Base-by-base conservation (phyloP, 2,113 vertebrate species). In the Noturus placidus region DNA sequence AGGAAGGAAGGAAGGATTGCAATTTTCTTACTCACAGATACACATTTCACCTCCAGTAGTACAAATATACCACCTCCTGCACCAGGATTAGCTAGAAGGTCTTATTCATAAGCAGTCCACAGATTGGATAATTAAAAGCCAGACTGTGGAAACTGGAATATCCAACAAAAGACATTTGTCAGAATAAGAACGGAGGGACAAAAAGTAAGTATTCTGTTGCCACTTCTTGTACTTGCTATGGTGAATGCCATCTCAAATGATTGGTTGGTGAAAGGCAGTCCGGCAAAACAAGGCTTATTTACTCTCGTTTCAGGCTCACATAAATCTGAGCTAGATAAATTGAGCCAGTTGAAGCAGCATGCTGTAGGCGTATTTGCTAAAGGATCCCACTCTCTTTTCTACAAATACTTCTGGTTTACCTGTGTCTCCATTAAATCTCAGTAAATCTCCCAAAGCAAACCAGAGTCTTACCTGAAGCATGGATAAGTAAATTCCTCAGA, bases 381-480 rank as follows among this genome's bases (percentile, higher is more conserved):
- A n/a, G 25, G 25, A 77, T 77, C 74, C 42, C 42, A 52, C 42
- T 77, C 25, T 77, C 72, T 76, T 50, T 52, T 77, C 74, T 46
- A 46, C 74, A 77, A 8, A 77, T 46, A 77, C 42, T 6, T 50
- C 74, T 77, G 74, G 42, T 77, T 77, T 52, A 77, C 74, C 74
- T n/a, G 25, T 52, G 42, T 77, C 25, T 52, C 70, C 22, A 74
- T 42, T 74, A 74, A 74, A 74, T 74, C 70, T n/a, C 46, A 77
- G 74, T 77, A 50, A 77, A 52, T 52, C 74, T 77, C 46, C 42
- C 74, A 50, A 77, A 77, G 46, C 74, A 77, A 77, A 77, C 11
- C 42, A 77, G 5, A 77, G 42, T 42, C 74, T 77, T 77, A 52
- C 13, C 42, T 50, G 25, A 52, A 15, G 42, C 11, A 50, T 77